Evolutionary conservation across 2,797 vertebrate genomes (phyloP).

Genomic region (Tenualosa thibaudeaui): DNA sequence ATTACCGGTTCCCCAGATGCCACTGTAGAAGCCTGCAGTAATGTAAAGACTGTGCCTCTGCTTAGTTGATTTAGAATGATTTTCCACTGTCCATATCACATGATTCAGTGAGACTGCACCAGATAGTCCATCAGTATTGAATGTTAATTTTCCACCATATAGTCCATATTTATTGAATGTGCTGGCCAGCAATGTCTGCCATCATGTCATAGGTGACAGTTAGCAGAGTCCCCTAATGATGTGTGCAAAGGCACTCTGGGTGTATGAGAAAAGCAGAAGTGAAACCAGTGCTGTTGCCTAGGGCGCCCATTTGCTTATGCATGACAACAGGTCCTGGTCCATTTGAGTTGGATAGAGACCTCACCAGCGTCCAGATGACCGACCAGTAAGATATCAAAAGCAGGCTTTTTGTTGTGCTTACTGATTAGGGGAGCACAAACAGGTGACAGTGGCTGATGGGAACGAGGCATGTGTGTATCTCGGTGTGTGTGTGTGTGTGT

Average conservation of each 20-base stretch:
- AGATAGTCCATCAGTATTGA: background rate
- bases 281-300: background rate
- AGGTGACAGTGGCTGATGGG: conserved; percentile 34
- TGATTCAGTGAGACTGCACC: background rate
- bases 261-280: background rate
- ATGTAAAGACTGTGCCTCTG: conserved; percentile 1
- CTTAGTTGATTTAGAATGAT: background rate
- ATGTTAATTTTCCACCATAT: background rate
- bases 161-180: conserved; percentile 1
- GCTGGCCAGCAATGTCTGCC: background rate
- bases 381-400: conserved; percentile 54
- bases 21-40: conserved; percentile 24
- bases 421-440: conserved; percentile 39
- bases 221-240: background rate
- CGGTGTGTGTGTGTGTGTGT: conserved; percentile 33
- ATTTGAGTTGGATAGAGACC: conserved; percentile 16
- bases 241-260: background rate
- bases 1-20: conserved; percentile 41
- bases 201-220: background rate
- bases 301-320: background rate
- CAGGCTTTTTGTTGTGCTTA: background rate
- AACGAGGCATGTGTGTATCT: conserved; percentile 35
- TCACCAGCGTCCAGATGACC: background rate
- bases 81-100: background rate
- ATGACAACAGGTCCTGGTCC: conserved; percentile 20